phyloP scores from a whole-genome alignment of 2,888 invertebrate genomes.

The Heterodera filipjevi region DNA sequence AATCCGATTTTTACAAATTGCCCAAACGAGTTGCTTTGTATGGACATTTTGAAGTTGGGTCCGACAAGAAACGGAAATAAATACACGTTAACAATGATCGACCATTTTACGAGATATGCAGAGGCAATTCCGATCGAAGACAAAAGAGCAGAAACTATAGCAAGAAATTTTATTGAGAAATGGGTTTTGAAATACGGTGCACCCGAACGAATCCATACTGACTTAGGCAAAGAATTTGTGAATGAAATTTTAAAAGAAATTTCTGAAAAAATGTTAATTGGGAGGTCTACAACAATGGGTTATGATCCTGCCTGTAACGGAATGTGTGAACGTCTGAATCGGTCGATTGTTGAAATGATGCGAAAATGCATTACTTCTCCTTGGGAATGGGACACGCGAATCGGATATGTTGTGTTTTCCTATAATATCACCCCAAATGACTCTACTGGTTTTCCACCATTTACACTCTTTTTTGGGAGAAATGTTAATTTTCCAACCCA shows the following conservation, averaged over 20 bases:
- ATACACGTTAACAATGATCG: constrained; percentile 18
- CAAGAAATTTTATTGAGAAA: not conserved
- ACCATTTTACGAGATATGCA: constrained; percentile 7
- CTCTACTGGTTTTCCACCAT: not conserved
- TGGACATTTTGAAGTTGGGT: constrained; percentile 16
- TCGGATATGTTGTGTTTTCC: not conserved
- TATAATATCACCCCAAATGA: not conserved
- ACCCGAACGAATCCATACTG: not conserved
- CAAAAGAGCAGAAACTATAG: constrained; percentile 9
- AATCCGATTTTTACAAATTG: not conserved
- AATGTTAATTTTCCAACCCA: not conserved
- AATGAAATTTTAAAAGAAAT: too few relatives aligned
- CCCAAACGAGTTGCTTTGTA: constrained; percentile 1
- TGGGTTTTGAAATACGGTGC: not conserved
- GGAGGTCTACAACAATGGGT: not conserved
- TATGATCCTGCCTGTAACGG: not conserved
- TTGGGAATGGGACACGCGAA: constrained; percentile 1
- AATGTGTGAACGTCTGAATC: not conserved
- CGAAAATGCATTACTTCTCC: not conserved
- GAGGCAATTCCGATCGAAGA: constrained; percentile 2
- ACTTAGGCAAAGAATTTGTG: too few relatives aligned
- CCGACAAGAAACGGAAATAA: not conserved
- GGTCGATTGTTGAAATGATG: not conserved
- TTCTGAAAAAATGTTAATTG: not conserved
- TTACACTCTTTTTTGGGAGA: not conserved